Evolutionary conservation across 2,113 vertebrate genomes (phyloP).

Genomic region (Patagioenas fasciata): DNA sequence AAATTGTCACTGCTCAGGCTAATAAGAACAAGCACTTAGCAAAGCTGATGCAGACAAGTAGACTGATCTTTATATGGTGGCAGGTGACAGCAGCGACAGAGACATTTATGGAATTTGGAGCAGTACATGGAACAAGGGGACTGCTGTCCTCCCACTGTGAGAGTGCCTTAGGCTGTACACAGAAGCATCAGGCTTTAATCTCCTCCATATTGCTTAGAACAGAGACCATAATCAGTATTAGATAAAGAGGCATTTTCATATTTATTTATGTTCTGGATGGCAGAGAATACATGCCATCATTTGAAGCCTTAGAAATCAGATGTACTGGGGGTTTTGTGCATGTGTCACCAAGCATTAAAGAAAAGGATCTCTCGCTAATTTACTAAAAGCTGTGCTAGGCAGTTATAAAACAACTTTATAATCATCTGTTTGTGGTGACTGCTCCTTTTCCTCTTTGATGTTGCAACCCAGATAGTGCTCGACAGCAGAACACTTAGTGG

Average conservation of each 20-base stretch:
- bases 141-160: background rate
- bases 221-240: constrained; percentile 21
- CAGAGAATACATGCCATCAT: background rate
- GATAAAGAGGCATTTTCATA: constrained; percentile 44
- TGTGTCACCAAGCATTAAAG: constrained; percentile 23
- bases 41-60: constrained; percentile 20
- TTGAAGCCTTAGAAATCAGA: constrained; percentile 24
- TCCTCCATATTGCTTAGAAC: constrained; percentile 29
- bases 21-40: constrained; percentile 63
- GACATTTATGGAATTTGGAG: constrained; percentile 34
- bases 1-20: constrained; percentile 55
- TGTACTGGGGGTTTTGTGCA: background rate
- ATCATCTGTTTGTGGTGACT: background rate
- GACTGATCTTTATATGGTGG: constrained; percentile 47
- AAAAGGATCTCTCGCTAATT: constrained; percentile 10
- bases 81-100: constrained; percentile 45
- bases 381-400: background rate
- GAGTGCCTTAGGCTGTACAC: constrained; percentile 65
- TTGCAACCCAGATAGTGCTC: background rate
- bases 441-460: constrained; percentile 15
- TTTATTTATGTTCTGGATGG: constrained; percentile 43
- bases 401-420: background rate
- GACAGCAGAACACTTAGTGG: background rate
- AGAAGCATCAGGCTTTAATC: constrained; percentile 56
- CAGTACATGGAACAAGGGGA: constrained; percentile 49